These are phyloP conservation scores for Pogonocherus hispidulus DNA, from an alignment of 2,888 invertebrate genomes.

Conservation along the genomic window DNA sequence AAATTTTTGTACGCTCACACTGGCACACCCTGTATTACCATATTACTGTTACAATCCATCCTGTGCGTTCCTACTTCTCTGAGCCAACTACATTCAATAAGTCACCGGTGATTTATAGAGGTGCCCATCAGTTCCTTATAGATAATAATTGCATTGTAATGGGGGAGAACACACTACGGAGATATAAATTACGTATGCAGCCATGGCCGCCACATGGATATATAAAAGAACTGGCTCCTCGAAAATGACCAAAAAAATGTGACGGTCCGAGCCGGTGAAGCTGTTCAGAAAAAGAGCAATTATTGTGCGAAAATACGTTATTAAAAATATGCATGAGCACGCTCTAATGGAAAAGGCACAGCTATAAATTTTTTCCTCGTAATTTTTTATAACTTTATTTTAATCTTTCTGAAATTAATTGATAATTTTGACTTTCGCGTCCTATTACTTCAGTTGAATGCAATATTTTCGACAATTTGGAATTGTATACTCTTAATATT, in stretches of 20 bases:
- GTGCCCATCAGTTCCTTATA: constrained; percentile 43
- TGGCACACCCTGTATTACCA: too few relatives aligned
- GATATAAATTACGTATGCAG: constrained; percentile 43
- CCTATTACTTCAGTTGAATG: too few relatives aligned
- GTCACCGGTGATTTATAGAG: constrained; percentile 43
- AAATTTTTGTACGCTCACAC: too few relatives aligned
- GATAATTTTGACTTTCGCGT: too few relatives aligned
- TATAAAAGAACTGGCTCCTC: constrained; percentile 23
- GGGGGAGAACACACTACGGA: constrained; percentile 37
- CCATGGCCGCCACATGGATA: constrained; percentile 14
- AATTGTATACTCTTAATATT: too few relatives aligned
- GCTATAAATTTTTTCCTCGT: not conserved
- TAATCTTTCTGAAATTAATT: too few relatives aligned
- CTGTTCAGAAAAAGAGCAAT: constrained; percentile 23
- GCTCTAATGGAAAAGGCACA: not conserved
- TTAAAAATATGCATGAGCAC: constrained; percentile 30
- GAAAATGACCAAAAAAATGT: constrained; percentile 30
- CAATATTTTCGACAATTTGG: too few relatives aligned
- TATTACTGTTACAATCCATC: not conserved
- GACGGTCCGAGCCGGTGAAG: constrained; percentile 17
- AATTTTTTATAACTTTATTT: not conserved
- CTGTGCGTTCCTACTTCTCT: constrained; percentile 2
- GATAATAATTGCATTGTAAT: constrained; percentile 47
- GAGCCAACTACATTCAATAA: constrained; percentile 35
- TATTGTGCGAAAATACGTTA: constrained; percentile 31